Conservation (phyloP, 2,888 invertebrate genomes). For the Entomobrya proxima region DNA sequence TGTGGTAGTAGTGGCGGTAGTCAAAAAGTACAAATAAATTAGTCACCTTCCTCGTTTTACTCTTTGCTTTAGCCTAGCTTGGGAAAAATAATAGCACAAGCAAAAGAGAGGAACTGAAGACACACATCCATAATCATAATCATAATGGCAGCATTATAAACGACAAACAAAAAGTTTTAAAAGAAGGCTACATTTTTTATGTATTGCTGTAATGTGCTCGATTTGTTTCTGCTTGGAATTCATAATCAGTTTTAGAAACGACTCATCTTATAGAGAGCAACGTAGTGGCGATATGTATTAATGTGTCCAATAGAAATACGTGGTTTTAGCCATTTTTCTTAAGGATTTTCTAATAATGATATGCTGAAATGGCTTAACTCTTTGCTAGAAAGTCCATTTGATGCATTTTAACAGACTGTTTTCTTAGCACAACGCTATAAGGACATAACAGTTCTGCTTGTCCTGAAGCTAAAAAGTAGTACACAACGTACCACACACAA, state of each 20-base stretch:
- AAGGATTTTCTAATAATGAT: conserved; percentile 4
- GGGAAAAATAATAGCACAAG: too few relatives aligned
- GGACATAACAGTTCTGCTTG: neutral
- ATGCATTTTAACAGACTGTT: conserved; percentile 65
- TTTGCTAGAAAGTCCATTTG: conserved; percentile 25
- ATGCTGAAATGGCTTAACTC: conserved; percentile 22
- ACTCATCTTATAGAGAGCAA: neutral
- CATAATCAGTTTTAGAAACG: neutral
- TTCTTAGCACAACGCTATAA: conserved; percentile 6
- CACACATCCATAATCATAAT: conserved; percentile 7
- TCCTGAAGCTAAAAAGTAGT: neutral
- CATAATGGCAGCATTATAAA: conserved; percentile 26
- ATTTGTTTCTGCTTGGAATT: conserved; percentile 45
- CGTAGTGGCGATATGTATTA: conserved; percentile 3
- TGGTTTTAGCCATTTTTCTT: neutral
- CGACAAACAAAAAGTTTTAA: conserved; percentile 35
- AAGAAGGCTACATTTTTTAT: conserved; percentile 20
- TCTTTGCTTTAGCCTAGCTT: too few relatives aligned
- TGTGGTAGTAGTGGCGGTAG: conserved; percentile 8
- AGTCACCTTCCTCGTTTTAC: conserved; percentile 33
- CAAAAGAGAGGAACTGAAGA: neutral
- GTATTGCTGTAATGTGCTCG: conserved; percentile 10
- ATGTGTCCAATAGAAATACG: neutral
- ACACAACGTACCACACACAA: neutral
- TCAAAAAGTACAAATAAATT: conserved; percentile 32